Percentiles rank a stretch among this genome's conserved stretches.
Conservation (phyloP, 2,113 vertebrate genomes). For the Trochalopteron elliotii region DNA sequence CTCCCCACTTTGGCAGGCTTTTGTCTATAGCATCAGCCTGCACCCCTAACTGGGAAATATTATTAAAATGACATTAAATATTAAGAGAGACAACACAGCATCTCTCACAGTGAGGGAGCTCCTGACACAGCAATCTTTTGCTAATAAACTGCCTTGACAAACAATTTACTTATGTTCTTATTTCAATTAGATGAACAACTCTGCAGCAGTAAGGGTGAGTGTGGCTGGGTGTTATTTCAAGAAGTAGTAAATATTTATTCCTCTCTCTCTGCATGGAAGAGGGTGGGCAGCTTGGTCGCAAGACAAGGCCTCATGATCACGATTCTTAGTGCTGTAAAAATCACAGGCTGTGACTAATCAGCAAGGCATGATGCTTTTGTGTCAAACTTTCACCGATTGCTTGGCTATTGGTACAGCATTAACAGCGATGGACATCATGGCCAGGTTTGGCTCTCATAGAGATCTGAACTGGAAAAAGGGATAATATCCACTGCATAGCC, state of each 20-base stretch:
- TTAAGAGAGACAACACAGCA: constrained; percentile 56
- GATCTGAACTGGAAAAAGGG: neutral
- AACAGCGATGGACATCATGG: neutral
- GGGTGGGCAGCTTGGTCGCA: neutral
- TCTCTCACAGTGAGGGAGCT: constrained; percentile 42
- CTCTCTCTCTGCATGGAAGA: neutral
- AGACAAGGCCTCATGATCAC: neutral
- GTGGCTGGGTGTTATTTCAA: constrained; percentile 6
- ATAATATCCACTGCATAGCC: neutral
- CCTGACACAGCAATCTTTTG: constrained; percentile 63
- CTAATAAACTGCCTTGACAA: constrained; percentile 63
- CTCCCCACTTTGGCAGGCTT: neutral
- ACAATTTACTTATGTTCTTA: constrained; percentile 62
- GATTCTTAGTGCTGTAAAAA: neutral
- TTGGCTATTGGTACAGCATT: neutral
- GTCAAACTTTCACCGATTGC: neutral
- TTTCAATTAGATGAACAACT: constrained; percentile 50
- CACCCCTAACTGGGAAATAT: constrained; percentile 45
- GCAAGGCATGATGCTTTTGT: neutral
- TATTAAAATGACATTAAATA: constrained; percentile 63
- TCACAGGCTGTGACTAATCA: neutral
- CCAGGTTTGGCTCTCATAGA: neutral
- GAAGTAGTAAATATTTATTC: constrained; percentile 41
- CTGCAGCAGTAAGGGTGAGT: neutral
- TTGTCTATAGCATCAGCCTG: neutral